A percentile compares a stretch with the other conserved stretches of the same genome.
These are phyloP conservation scores for Galemys pyrenaicus DNA, from an alignment of 2,113 vertebrate genomes.

Conservation along the genomic window DNA sequence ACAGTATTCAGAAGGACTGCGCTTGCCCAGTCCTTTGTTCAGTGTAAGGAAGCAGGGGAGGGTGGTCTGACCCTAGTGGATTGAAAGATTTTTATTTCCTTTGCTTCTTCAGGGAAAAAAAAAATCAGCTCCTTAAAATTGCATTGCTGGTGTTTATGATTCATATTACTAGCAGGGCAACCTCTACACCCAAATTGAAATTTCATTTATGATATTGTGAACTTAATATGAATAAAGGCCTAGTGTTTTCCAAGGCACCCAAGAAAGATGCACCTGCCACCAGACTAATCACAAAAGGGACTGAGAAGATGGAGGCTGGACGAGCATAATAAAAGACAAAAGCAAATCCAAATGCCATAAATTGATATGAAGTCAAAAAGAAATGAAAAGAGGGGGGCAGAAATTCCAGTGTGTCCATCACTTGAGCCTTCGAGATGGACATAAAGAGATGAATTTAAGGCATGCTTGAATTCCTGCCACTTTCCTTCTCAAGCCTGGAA, in stretches of 20 bases:
- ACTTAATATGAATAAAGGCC: constrained; percentile 82
- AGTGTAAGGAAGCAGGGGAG: constrained; percentile 27
- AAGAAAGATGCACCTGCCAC: constrained; percentile 82
- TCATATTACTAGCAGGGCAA: constrained; percentile 80
- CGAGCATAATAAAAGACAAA: constrained; percentile 62
- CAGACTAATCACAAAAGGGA: constrained; percentile 54
- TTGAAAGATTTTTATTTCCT: constrained; percentile 69
- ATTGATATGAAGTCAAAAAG: constrained; percentile 64
- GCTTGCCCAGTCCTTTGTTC: constrained; percentile 59
- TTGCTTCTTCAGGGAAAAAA: constrained; percentile 48
- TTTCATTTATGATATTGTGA: constrained; percentile 81
- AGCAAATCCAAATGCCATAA: constrained; percentile 46
- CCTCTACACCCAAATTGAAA: constrained; percentile 80
- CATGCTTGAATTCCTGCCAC: constrained; percentile 44
- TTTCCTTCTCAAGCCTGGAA: constrained; percentile 41
- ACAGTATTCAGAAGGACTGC: not conserved
- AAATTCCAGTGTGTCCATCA: constrained; percentile 55
- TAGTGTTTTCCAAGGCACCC: constrained; percentile 79
- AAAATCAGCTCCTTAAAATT: constrained; percentile 79
- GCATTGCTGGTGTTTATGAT: constrained; percentile 80
- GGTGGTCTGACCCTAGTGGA: constrained; percentile 16
- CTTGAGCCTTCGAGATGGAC: constrained; percentile 35
- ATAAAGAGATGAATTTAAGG: constrained; percentile 68
- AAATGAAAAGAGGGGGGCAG: not conserved
- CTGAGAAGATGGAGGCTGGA: constrained; percentile 21